Evolutionary conservation across 1,140 invertebrate species (phyloP).

Genomic region (Micrasema longulum): DNA sequence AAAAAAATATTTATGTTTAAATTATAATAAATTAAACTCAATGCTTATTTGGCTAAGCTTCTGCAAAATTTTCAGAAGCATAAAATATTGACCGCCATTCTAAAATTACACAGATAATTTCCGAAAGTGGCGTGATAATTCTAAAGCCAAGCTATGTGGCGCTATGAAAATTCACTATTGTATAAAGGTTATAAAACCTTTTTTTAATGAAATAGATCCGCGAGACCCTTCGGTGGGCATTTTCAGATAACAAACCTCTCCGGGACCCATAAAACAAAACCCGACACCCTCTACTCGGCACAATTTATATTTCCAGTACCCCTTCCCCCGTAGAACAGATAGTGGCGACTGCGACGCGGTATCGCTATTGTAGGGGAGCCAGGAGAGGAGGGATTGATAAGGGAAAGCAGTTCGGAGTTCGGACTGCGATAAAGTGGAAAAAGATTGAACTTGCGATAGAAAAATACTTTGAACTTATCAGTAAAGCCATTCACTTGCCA

Average conservation of each 20-base stretch:
- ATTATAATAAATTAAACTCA: no score
- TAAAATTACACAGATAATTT: no score
- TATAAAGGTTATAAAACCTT: no score
- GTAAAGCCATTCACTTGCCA: slow-evolving; percentile 19
- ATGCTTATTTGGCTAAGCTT: no score
- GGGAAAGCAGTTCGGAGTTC: slow-evolving; percentile 19
- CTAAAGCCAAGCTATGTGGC: no score
- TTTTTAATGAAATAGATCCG: slow-evolving; percentile 19
- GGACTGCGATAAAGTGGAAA: slow-evolving; percentile 30
- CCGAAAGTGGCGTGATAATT: no score
- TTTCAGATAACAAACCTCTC: slow-evolving; percentile 32
- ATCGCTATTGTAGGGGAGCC: neutral
- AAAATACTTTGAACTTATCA: slow-evolving; percentile 20
- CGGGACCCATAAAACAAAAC: slow-evolving; percentile 31
- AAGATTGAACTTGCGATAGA: slow-evolving; percentile 22
- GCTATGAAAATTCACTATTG: no score
- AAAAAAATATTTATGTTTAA: no score
- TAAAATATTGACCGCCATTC: no score
- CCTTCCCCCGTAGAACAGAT: no score
- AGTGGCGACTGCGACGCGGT: no score
- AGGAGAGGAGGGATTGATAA: slow-evolving; percentile 15
- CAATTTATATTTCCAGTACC: slow-evolving; percentile 22
- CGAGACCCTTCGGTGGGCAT: slow-evolving; percentile 14
- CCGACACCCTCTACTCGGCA: slow-evolving; percentile 22
- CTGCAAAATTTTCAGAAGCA: no score